Percentiles rank a stretch among this genome's conserved stretches.
Evolutionary conservation across 2,888 invertebrate genomes (phyloP).

Genomic region (Machimus rusticus): DNA sequence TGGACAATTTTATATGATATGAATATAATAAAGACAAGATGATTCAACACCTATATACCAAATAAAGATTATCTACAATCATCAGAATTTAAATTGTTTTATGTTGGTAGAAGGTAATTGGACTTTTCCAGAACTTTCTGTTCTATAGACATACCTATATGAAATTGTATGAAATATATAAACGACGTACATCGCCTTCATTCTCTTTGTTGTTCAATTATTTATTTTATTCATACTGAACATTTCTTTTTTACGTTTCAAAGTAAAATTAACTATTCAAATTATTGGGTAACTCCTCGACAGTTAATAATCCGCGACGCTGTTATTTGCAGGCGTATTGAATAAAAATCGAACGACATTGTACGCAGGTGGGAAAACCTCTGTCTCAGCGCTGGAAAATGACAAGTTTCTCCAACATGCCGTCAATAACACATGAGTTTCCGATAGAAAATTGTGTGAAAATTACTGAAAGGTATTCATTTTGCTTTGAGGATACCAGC

Average conservation of each 20-base stretch:
- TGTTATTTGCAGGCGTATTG: background rate
- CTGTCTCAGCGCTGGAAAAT: background rate
- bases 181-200: background rate
- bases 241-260: background rate
- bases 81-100: too few species aligned
- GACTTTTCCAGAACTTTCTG: too few species aligned
- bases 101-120: too few species aligned
- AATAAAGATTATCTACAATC: too few species aligned
- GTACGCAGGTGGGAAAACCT: background rate
- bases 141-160: background rate
- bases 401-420: slow-evolving; percentile 17
- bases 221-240: background rate
- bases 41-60: too few species aligned
- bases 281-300: background rate
- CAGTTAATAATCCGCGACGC: background rate
- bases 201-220: background rate
- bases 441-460: slow-evolving; percentile 15
- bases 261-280: background rate
- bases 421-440: background rate
- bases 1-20: too few species aligned
- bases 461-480: slow-evolving; percentile 6
- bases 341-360: background rate
- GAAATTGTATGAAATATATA: background rate
- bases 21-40: too few species aligned
- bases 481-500: background rate